These are phyloP conservation scores for Thalassophryne amazonica DNA, from an alignment of 2,797 vertebrate genomes.

Conservation along the genomic window DNA sequence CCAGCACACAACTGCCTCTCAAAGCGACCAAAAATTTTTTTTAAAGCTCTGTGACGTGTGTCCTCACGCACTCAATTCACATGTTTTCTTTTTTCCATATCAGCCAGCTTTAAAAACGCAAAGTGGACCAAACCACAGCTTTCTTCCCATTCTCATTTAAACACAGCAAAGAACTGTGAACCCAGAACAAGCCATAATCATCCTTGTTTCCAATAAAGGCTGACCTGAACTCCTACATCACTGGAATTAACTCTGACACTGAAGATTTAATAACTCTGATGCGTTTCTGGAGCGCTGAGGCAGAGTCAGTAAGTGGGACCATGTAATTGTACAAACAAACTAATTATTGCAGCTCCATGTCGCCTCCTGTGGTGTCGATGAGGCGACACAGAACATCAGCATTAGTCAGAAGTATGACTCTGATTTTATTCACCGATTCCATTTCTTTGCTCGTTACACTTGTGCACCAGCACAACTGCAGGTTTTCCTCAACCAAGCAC, in stretches of 20 bases:
- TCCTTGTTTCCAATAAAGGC: neutral
- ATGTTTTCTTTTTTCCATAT: neutral
- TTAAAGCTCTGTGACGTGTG: no score
- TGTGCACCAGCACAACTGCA: no score
- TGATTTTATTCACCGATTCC: no score
- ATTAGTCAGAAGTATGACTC: neutral
- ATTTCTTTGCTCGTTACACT: no score
- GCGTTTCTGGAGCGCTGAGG: conserved; percentile 32
- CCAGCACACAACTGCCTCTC: no score
- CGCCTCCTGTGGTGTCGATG: neutral
- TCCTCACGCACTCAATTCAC: no score
- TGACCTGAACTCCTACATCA: conserved; percentile 8
- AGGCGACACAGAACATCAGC: neutral
- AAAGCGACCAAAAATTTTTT: no score
- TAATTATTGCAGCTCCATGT: conserved; percentile 26
- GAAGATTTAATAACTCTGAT: conserved; percentile 38
- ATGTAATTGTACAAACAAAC: conserved; percentile 5
- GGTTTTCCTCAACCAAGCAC: no score
- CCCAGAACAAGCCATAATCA: conserved; percentile 37
- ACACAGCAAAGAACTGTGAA: conserved; percentile 25
- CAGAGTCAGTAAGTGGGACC: conserved; percentile 19
- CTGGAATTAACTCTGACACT: neutral
- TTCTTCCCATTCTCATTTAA: conserved; percentile 11
- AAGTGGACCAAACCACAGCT: conserved; percentile 15
- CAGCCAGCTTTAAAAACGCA: conserved; percentile 16